Evolutionary conservation across 1,140 invertebrate genomes (phyloP), one percentile per base, ranked within the genome.

Genomic region (Scaptomyza pallida): DNA sequence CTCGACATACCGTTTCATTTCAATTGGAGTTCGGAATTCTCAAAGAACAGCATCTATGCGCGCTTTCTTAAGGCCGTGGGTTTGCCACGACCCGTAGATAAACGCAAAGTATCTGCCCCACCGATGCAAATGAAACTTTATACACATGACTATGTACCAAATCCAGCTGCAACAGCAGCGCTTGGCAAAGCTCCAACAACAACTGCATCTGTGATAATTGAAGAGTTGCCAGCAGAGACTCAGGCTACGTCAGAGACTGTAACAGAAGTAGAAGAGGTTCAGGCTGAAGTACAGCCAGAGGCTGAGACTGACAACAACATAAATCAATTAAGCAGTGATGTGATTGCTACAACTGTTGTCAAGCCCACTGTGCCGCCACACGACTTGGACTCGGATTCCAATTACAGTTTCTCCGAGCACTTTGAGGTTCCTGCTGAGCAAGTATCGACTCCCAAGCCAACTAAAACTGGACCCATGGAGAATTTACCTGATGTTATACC

Each of bases 401-500:
- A 91, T 51, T 91, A 91, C 56, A 91, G 90, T 41, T 91, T 91
- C 47, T 90, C 90, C 0, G 90, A 91, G 48, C 90, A 91, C 52
- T 91, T 91, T 50, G 88, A 89, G 47, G 40, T 89, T 26, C 69
- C 89, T 10, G 51, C 51, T 21, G 45, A 19, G 37, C 10, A 0
- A 16, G 44, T 35, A 12, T 47, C 16, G 16, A 60, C 8, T 5
- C 17, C 8, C 10, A 35, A 19, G 26, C 35, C n/a, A 4, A 10
- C 2, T 17, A 63, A 61, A 15, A 13, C 45, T 5, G 48, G 48
- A 8, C 23, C 74, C 45, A 64, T 86, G 75, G 75, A 73, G 0
- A 12, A 40, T 21, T 17, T 91, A 10, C 88, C 83, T 0, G 90
- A 91, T 54, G 61, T 90, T 2, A 91, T 91, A 63, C 81, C 83